Base-by-base conservation (phyloP, 2,888 invertebrate genomes). In the Hoplodrina ambigua region DNA sequence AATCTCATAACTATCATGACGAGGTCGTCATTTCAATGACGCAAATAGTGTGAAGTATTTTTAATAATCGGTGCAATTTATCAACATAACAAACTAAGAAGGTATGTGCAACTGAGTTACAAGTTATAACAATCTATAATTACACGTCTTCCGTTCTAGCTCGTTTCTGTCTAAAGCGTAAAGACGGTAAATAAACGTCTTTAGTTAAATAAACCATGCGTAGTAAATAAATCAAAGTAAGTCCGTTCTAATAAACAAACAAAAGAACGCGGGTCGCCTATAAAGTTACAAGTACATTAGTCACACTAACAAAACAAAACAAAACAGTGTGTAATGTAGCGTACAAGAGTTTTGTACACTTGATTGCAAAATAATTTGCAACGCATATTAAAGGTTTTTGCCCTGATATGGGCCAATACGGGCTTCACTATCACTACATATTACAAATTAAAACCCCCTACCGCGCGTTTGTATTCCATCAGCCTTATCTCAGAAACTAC, bases 171-270 rank as follows among this genome's bases (percentile, higher is more conserved):
- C 41, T 7, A 33, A 33, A 33, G 49, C 74, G 49, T 20, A 50
- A 71, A 74, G 20, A 19, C 13, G 0, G n/a, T 60, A 5, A 11
- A 17, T 5, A 41, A 41, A 66, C 41, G 25, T 30, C 33, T 55
- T 0, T 13, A 73, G 20, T 19, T 54, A 73, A 30, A 71, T 41
- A 41, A 64, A 71, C 55, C 65, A 64, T 33, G 20, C 30, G 41
- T 15, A n/a, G 7, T 25, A 37, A 37, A 61, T 70, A 17, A 72
- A 73, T 71, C 49, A 73, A 49, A 73, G 49, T 41, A 49, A 55
- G 55, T 55, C 19, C 1, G 37, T 49, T 71, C 5, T 17, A 41
- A n/a, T 50, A 50, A 66, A 66, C 49, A 50, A 66, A 66, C 44
- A 66, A 44, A 33, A 55, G n/a, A 66, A 25, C 19, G 25, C 63